Evolutionary conservation across 1,140 invertebrate genomes (phyloP), one percentile per base, ranked within the genome.

Genomic region (Hyles euphorbiae): DNA sequence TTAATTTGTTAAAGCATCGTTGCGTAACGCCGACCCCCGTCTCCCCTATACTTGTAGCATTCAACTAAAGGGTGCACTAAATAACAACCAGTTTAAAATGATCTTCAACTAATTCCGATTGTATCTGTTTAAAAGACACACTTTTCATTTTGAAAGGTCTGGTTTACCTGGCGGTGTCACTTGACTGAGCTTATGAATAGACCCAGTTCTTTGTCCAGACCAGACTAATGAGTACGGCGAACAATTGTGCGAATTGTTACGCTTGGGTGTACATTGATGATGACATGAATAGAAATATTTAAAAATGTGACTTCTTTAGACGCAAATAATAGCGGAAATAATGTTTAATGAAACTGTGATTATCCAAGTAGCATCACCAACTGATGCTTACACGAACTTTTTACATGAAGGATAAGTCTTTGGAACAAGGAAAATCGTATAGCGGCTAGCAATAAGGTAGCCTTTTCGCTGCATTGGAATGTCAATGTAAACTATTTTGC

Each of bases 171-270:
- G 65, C 56, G 34, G 36, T 61, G 56, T 53, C 61, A 58, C 34
- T 55, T 58, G 58, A 52, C 49, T 57, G 53, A 50, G 56, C 50
- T 49, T 60, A 58, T 64, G 66, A 68, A 68, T 64, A 61, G 55
- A 56, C 32, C 36, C 36, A 51, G 36, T 55, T 58, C 64, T 59
- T 61, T 61, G 56, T 61, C 61, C 61, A 59, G 45, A 8, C n/a
- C 58, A 62, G 47, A 46, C 61, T 63, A 56, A 58, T 56, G 56
- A 46, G 59, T 59, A 59, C 58, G 58, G 50, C 53, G 47, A 53
- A 57, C 45, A 62, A 62, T 59, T 64, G 61, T 64, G 56, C 51
- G 59, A 64, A 59, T 61, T 56, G 53, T 61, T 60, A 61, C 58
- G 61, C 56, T 58, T 56, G 49, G 53, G 33, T 58, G 61, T 54